Conservation (phyloP, 2,113 vertebrate genomes). For the Corythornis madagascariensis region DNA sequence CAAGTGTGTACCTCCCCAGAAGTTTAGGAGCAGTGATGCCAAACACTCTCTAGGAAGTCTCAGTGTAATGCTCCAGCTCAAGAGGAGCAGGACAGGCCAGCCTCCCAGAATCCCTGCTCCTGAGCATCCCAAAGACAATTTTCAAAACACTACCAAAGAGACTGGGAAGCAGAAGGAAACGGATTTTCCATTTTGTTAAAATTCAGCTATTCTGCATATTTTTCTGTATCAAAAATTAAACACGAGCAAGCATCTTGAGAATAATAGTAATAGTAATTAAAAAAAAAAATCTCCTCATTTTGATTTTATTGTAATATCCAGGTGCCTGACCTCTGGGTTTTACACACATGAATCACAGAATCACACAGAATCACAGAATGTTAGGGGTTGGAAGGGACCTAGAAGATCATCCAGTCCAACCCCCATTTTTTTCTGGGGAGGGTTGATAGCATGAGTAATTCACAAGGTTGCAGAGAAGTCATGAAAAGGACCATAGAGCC, state of each 20-base stretch:
- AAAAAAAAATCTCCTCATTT: neutral
- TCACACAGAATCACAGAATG: no score
- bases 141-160: neutral
- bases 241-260: neutral
- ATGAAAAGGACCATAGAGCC: neutral
- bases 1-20: neutral
- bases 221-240: neutral
- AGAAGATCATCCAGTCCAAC: no score
- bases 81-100: neutral
- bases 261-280: no score
- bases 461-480: neutral
- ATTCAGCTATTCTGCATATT: neutral
- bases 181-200: neutral
- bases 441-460: neutral
- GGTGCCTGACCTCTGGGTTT: neutral
- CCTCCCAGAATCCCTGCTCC: neutral
- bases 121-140: neutral
- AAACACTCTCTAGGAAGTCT: neutral
- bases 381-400: no score
- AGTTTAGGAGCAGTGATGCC: neutral
- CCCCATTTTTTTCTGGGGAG: no score
- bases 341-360: neutral
- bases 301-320: neutral
- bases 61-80: rapidly evolving
- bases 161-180: neutral